A percentile compares a stretch with the other conserved stretches of the same genome.
phyloP scores from a whole-genome alignment of 2,797 vertebrate genomes.

The Danio kyathit region DNA sequence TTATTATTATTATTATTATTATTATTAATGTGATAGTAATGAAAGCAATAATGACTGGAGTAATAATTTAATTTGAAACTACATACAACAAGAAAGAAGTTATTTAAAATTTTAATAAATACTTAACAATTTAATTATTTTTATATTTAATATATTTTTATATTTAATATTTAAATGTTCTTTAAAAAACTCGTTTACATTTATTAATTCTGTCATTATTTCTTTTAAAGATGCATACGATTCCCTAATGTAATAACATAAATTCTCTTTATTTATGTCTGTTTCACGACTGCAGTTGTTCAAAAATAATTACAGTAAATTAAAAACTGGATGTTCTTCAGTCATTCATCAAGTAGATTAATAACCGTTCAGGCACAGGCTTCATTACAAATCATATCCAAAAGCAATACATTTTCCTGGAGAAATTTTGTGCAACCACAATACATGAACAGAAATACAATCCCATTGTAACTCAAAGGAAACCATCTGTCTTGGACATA shows the following conservation, averaged over 20 bases:
- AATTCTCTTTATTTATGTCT: neutral
- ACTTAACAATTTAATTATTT: too few species aligned
- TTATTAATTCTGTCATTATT: neutral
- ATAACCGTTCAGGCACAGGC: neutral
- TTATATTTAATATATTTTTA: neutral
- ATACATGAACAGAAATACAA: slow-evolving; percentile 35
- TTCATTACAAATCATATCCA: slow-evolving; percentile 10
- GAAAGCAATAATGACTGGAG: too few species aligned
- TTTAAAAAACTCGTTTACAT: neutral
- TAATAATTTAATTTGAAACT: too few species aligned
- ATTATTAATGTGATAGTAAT: too few species aligned
- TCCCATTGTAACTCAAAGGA: slow-evolving; percentile 50
- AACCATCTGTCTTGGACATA: slow-evolving; percentile 69
- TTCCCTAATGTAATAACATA: neutral
- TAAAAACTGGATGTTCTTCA: neutral
- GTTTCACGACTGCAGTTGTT: neutral
- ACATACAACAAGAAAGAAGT: too few species aligned
- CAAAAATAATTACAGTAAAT: neutral
- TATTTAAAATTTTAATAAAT: too few species aligned
- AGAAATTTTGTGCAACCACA: slow-evolving; percentile 19
- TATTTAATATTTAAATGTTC: neutral
- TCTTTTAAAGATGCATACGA: neutral
- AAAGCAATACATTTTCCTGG: neutral
- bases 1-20: too few species aligned
- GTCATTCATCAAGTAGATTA: neutral